Evolutionary conservation across 92 coral and sea anemone species (phyloP).

Genomic region (Porites lobata): DNA sequence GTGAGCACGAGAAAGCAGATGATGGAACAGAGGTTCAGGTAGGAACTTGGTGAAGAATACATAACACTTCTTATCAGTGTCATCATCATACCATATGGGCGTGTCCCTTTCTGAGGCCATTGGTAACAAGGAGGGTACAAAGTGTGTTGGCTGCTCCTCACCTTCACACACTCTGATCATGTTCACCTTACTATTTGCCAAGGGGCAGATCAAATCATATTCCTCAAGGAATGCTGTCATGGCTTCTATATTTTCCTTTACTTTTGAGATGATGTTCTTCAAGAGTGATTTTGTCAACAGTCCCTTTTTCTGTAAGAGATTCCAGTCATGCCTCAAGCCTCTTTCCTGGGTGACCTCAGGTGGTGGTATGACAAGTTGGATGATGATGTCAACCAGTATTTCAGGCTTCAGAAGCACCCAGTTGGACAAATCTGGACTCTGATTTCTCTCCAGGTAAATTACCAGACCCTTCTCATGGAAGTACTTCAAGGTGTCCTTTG

Average conservation of each 20-base stretch:
- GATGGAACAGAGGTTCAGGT: slow-evolving; percentile 73
- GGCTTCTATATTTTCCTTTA: slow-evolving; percentile 31
- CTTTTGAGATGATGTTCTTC: slow-evolving; percentile 37
- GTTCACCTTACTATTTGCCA: background rate
- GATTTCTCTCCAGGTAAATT: slow-evolving; percentile 40
- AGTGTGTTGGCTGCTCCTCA: slow-evolving; percentile 47
- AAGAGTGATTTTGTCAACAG: slow-evolving; percentile 52
- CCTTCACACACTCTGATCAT: background rate
- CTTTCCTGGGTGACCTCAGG: slow-evolving; percentile 16
- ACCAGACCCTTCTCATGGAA: slow-evolving; percentile 70
- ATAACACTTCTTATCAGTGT: slow-evolving; percentile 46
- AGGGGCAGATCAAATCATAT: slow-evolving; percentile 60
- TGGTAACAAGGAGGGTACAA: slow-evolving; percentile 74
- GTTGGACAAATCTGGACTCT: slow-evolving; percentile 28
- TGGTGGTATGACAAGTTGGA: slow-evolving; percentile 33
- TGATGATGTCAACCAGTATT: slow-evolving; percentile 51
- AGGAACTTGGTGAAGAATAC: slow-evolving; percentile 62
- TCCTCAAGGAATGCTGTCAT: slow-evolving; percentile 64
- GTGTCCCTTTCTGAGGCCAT: slow-evolving; percentile 3
- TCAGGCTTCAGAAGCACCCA: slow-evolving; percentile 68
- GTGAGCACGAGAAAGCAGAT: slow-evolving; percentile 67
- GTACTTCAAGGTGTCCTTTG: slow-evolving; percentile 51
- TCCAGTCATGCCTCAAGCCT: slow-evolving; percentile 62
- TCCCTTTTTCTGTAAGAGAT: slow-evolving; percentile 39
- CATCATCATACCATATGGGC: slow-evolving; percentile 38